Percentiles rank a stretch among this genome's conserved stretches.
These are phyloP conservation scores for Heliconius aoede DNA, from an alignment of 2,888 invertebrate species.

Conservation along the genomic window DNA sequence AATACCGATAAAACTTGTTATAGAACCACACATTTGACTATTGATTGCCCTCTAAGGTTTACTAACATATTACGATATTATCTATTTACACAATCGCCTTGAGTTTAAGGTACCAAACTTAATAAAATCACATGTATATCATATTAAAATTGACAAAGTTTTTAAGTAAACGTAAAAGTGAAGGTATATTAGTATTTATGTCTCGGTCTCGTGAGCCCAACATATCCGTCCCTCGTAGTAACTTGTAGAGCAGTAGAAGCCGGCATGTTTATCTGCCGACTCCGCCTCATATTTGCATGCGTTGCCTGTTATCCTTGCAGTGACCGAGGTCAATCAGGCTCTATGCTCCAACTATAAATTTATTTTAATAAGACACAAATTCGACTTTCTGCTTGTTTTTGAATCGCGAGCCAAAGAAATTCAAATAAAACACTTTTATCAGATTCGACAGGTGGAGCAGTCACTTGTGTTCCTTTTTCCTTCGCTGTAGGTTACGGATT, in stretches of 20 bases:
- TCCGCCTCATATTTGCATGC: constrained; percentile 65
- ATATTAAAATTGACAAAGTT: background rate
- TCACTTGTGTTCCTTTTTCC: constrained; percentile 72
- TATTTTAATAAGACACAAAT: constrained; percentile 84
- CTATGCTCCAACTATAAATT: constrained; percentile 82
- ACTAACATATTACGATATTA: constrained; percentile 10
- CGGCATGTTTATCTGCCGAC: constrained; percentile 26
- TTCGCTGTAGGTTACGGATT: constrained; percentile 82
- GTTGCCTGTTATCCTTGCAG: constrained; percentile 71
- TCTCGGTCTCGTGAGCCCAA: constrained; percentile 7
- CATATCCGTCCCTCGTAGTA: constrained; percentile 18
- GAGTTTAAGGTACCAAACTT: background rate
- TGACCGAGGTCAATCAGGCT: constrained; percentile 82
- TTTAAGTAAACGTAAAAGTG: background rate
- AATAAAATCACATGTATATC: background rate
- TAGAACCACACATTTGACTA: constrained; percentile 9
- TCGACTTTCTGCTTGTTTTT: constrained; percentile 77
- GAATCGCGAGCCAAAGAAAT: constrained; percentile 78
- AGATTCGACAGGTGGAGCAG: constrained; percentile 82
- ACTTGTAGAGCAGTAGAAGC: background rate
- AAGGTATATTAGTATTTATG: background rate
- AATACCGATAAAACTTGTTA: constrained; percentile 41
- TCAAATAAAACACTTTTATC: constrained; percentile 83
- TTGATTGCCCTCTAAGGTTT: background rate
- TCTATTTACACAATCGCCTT: constrained; percentile 6